Conservation (phyloP, 1,140 invertebrate genomes). For the Drosophila baimaii region DNA sequence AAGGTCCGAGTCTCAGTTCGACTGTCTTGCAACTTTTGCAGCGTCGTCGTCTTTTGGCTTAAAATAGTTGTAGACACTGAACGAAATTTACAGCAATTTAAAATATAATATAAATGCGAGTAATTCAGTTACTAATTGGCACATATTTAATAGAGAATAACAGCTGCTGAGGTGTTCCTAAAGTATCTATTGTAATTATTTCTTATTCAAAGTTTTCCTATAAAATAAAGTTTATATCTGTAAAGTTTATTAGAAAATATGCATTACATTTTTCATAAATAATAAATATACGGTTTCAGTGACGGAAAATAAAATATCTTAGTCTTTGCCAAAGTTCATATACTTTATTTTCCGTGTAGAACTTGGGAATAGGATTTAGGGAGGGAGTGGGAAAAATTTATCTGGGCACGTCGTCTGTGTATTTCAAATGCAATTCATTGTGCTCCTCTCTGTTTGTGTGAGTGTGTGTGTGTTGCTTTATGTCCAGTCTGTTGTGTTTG, state of each 20-base stretch:
- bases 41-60: slow-evolving; percentile 57
- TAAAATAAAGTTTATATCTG: no score
- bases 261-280: neutral
- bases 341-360: slow-evolving; percentile 12
- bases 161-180: neutral
- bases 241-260: neutral
- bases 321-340: neutral
- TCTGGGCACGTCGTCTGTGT: slow-evolving; percentile 68
- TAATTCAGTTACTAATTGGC: no score
- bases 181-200: neutral
- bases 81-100: neutral
- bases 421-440: slow-evolving; percentile 67
- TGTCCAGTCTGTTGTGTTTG: slow-evolving; percentile 76
- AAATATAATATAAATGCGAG: neutral
- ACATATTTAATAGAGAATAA: neutral
- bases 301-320: no score
- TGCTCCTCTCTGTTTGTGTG: slow-evolving; percentile 11
- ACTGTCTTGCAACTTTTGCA: slow-evolving; percentile 69
- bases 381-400: slow-evolving; percentile 57
- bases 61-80: slow-evolving; percentile 7
- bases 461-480: slow-evolving; percentile 56
- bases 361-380: slow-evolving; percentile 15
- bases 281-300: neutral
- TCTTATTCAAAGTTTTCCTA: no score
- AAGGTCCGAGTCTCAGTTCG: slow-evolving; percentile 41